Evolutionary conservation across 2,888 invertebrate genomes (phyloP).

Genomic region (Heliconius cydno): DNA sequence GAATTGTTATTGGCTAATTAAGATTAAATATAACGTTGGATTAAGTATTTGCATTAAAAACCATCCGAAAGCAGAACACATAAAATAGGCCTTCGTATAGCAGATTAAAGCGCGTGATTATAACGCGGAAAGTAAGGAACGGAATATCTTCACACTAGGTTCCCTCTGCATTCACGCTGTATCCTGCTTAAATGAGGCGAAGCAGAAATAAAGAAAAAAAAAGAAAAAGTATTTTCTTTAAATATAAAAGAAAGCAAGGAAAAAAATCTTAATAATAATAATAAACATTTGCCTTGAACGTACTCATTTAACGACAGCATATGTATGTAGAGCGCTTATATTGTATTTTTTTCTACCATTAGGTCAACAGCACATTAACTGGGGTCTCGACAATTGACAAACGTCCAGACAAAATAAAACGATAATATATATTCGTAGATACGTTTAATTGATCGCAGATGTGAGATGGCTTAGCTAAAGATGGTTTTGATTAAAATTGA

Average conservation of each 20-base stretch:
- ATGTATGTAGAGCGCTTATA: constrained; percentile 33
- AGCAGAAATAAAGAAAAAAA: too few species aligned
- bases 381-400: constrained; percentile 59
- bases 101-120: too few species aligned
- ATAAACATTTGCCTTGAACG: not conserved
- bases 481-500: constrained; percentile 37
- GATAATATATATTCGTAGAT: constrained; percentile 34
- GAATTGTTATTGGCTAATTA: not conserved
- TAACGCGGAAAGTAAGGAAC: too few species aligned
- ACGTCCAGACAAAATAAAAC: constrained; percentile 68
- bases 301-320: constrained; percentile 22
- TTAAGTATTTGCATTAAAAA: not conserved
- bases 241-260: not conserved
- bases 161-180: too few species aligned
- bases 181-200: too few species aligned
- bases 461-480: constrained; percentile 42
- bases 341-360: constrained; percentile 44
- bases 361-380: constrained; percentile 55
- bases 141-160: too few species aligned
- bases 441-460: constrained; percentile 52
- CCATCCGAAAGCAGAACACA: not conserved
- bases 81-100: not conserved
- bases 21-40: not conserved
- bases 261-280: not conserved
- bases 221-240: constrained; percentile 5